A percentile compares a stretch with the other conserved stretches of the same genome.
phyloP scores from a whole-genome alignment of 1,140 invertebrate genomes.

The Condylostylus longicornis region DNA sequence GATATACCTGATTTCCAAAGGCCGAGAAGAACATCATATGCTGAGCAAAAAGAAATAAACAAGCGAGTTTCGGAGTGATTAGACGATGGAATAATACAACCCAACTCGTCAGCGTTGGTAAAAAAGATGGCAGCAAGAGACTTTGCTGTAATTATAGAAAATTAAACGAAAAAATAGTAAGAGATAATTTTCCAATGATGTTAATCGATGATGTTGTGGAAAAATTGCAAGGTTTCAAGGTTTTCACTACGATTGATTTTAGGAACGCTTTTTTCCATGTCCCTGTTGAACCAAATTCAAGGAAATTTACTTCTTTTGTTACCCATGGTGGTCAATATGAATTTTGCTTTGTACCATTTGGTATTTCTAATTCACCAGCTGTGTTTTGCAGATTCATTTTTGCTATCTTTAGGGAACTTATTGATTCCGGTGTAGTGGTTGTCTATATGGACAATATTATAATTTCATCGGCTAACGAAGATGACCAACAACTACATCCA shows the following conservation, averaged over 20 bases:
- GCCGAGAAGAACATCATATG: conserved; percentile 17
- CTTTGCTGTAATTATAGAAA: conserved; percentile 14
- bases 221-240: conserved; percentile 10
- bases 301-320: conserved; percentile 28
- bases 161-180: conserved; percentile 9
- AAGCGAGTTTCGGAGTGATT: conserved; percentile 22
- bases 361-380: conserved; percentile 29
- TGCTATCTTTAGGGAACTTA: conserved; percentile 1
- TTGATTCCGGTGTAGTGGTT: background rate
- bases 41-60: conserved; percentile 17
- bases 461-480: too few species aligned
- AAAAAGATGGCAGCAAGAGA: conserved; percentile 11
- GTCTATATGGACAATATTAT: conserved; percentile 7
- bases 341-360: conserved; percentile 32
- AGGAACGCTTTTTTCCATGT: conserved; percentile 31
- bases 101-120: conserved; percentile 9
- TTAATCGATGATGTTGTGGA: conserved; percentile 11
- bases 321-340: conserved; percentile 32
- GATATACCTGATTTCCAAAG: conserved; percentile 15
- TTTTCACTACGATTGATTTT: conserved; percentile 34
- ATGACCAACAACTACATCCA: conserved; percentile 14
- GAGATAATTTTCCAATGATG: conserved; percentile 12
- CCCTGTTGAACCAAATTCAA: conserved; percentile 17
- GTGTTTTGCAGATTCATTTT: conserved; percentile 18
- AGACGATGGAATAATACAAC: conserved; percentile 16